Conservation (phyloP, 2,888 invertebrate genomes). For the Agriotes lineatus region DNA sequence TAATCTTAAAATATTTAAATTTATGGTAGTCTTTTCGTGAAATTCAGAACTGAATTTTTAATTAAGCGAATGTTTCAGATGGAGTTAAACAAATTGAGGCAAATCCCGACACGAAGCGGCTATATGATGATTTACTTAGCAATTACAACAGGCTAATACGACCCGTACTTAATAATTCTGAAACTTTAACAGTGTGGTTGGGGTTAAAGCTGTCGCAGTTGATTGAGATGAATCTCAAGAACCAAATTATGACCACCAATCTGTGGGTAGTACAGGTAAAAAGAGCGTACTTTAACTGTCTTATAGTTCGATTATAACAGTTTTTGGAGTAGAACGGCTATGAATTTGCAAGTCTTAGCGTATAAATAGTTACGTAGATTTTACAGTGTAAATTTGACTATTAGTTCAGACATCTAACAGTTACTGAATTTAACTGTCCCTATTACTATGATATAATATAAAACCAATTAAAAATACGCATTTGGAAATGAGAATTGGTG, state of each 20-base stretch:
- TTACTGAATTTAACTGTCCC: too few species aligned
- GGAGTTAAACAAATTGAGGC: slow-evolving; percentile 74
- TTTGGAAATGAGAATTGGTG: too few species aligned
- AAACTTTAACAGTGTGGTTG: slow-evolving; percentile 91
- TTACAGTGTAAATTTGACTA: too few species aligned
- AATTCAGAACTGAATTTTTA: neutral
- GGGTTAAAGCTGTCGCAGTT: slow-evolving; percentile 91
- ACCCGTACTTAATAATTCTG: slow-evolving; percentile 92
- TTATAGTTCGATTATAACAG: too few species aligned
- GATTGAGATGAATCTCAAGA: slow-evolving; percentile 92
- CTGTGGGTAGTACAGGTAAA: slow-evolving; percentile 93
- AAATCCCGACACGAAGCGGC: slow-evolving; percentile 93
- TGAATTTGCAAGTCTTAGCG: too few species aligned
- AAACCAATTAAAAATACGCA: too few species aligned
- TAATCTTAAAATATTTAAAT: neutral
- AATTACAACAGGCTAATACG: slow-evolving; percentile 96
- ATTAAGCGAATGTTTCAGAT: slow-evolving; percentile 49
- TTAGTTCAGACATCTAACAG: too few species aligned
- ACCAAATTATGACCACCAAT: slow-evolving; percentile 95
- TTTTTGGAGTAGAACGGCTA: too few species aligned
- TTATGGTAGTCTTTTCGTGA: neutral
- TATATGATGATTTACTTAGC: slow-evolving; percentile 95
- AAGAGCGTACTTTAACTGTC: too few species aligned
- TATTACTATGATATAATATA: too few species aligned
- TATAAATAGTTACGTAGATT: too few species aligned